These are phyloP conservation scores for Hydrozoanthus gracilis DNA, from an alignment of 92 coral and sea anemone species.

Conservation along the genomic window DNA sequence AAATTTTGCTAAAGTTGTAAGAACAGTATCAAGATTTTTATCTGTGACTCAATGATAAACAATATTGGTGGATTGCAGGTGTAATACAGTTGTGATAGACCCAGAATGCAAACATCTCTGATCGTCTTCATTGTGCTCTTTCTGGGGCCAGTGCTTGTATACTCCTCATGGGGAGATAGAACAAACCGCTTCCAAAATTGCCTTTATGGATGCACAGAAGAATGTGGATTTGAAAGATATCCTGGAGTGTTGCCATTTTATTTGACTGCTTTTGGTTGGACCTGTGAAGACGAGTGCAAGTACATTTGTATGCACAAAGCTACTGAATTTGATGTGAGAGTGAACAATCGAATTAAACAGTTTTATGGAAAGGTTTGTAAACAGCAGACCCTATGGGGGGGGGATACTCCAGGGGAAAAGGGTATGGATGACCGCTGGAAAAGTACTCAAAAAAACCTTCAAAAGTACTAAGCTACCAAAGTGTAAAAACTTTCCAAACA, in stretches of 20 bases:
- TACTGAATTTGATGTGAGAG: slow-evolving; percentile 61
- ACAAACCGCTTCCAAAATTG: slow-evolving; percentile 62
- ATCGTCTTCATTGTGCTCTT: not conserved
- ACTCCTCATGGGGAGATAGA: slow-evolving; percentile 82
- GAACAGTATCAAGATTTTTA: too few species aligned
- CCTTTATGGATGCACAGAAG: slow-evolving; percentile 53
- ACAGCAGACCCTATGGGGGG: not conserved
- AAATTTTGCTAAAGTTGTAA: too few species aligned
- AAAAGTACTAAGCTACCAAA: too few species aligned
- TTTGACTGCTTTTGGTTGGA: slow-evolving; percentile 84
- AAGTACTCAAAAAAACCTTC: too few species aligned
- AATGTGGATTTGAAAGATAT: slow-evolving; percentile 70
- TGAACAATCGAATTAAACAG: slow-evolving; percentile 65
- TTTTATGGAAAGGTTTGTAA: slow-evolving; percentile 87
- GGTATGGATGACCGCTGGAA: too few species aligned
- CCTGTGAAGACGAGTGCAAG: slow-evolving; percentile 94
- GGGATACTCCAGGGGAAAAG: too few species aligned
- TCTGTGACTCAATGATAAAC: too few species aligned
- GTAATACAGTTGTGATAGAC: not conserved
- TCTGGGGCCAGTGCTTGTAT: slow-evolving; percentile 15
- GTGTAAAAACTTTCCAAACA: too few species aligned
- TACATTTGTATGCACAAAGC: slow-evolving; percentile 91
- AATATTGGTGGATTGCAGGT: not conserved
- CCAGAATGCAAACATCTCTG: slow-evolving; percentile 2
- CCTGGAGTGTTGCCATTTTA: slow-evolving; percentile 80